Base-by-base conservation (phyloP, 2,888 invertebrate genomes). In the Psococerastis gibbosa region DNA sequence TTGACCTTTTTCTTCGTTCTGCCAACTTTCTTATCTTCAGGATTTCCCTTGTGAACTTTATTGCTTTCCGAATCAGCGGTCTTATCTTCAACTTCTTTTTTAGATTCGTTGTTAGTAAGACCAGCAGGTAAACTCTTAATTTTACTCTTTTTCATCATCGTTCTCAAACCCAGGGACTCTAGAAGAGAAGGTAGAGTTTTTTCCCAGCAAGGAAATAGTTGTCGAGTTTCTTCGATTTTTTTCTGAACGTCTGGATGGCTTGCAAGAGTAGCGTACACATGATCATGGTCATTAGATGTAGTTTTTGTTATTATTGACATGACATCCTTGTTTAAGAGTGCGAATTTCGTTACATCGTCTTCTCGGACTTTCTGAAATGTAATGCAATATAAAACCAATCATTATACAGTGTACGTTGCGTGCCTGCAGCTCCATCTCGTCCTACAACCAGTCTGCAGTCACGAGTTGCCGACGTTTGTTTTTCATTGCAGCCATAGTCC, bases 331-430 rank as follows among this genome's bases (percentile, higher is more conserved):
- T 17, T 38, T 22, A 13, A 13, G 6, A 38, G 20, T 5, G 16
- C 38, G 20, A 38, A 38, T 16, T 22, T 38, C 18, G 22, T 38
- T 13, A 38, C 38, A 5, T 38, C 38, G 22, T 16, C 6, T 5
- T 20, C 6, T 5, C 22, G 3, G 15, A 38, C 17, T 38, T 17
- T 38, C 38, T 38, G 38, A 3, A 38, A 17, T 4, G n/a, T n/a
- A 27, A 27, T 9, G 6, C 27, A 27, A 27, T 9, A 27, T 27
- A 6, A 27, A 27, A 27, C 27, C 11, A n/a, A n/a, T n/a, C n/a
- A n/a, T n/a, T n/a, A n/a, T n/a, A n/a, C n/a, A n/a, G n/a, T n/a
- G n/a, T n/a, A n/a, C n/a, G n/a, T n/a, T n/a, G n/a, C n/a, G n/a
- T n/a, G n/a, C n/a, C n/a, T n/a, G n/a, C n/a, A n/a, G n/a, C n/a